Evolutionary conservation across 1,140 invertebrate genomes (phyloP).

Genomic region (Conus ventricosus): DNA sequence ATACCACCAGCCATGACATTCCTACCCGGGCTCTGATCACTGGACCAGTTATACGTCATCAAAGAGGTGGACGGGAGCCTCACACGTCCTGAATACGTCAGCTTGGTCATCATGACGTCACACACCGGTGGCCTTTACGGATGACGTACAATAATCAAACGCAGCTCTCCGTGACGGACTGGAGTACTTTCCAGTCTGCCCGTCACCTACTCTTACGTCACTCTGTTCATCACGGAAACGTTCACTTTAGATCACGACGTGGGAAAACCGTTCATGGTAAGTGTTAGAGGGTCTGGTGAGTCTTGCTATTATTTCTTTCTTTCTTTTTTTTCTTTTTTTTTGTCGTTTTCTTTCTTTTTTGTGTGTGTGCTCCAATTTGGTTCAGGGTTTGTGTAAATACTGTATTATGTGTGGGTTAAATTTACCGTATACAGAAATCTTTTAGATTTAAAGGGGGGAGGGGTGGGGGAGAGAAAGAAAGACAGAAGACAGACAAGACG

Average conservation of each 20-base stretch:
- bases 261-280: not conserved
- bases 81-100: constrained; percentile 21
- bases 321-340: not conserved
- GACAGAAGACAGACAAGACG: too few species aligned
- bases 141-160: too few species aligned
- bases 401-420: too few species aligned
- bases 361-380: too few species aligned
- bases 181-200: constrained; percentile 19
- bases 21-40: not conserved
- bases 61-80: not conserved
- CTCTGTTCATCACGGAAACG: not conserved
- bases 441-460: too few species aligned
- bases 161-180: not conserved
- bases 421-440: too few species aligned
- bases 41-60: constrained; percentile 26
- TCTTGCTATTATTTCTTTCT: too few species aligned
- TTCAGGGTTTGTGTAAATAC: too few species aligned
- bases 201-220: constrained; percentile 23
- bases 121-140: not conserved
- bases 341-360: not conserved
- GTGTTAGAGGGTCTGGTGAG: not conserved
- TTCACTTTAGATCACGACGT: not conserved
- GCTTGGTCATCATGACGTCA: constrained; percentile 6
- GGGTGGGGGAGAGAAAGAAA: too few species aligned
- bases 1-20: constrained; percentile 20